Evolutionary conservation across 1,140 invertebrate species (phyloP), one percentile per base, ranked within the genome.

Genomic region (Druon quercuslanigerum): DNA sequence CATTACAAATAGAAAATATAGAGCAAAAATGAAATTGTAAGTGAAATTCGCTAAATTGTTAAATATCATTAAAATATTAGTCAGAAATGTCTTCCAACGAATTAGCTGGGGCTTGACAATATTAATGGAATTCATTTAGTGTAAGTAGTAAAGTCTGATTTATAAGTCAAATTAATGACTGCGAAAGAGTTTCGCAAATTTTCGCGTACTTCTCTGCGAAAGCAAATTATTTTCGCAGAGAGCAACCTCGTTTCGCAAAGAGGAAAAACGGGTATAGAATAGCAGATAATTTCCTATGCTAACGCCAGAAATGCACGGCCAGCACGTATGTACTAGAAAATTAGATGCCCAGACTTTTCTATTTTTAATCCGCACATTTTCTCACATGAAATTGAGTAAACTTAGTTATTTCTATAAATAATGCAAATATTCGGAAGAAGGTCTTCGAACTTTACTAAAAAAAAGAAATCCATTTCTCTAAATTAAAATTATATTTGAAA

Each of bases 111-210:
- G 14, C 25, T 33, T n/a, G 25, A 25, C 60, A 8, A 25, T 40
- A 66, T 40, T 66, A 40, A 66, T 66, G 60, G 60, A 40, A 66
- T 66, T 66, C 60, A 16, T 16, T 46, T 66, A 40, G 40, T 33
- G 33, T 14, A 66, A 66, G 60, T 40, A 40, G 25, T 66, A 66
- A 66, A 66, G 60, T 66, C 25, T 66, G 60, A 66, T 66, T 66
- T 66, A 66, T 66, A 40, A 33, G 16, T 40, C 12, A 66, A 66
- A 46, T 66, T 33, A 66, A 66, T 66, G 25, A 66, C 14, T 25
- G 60, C 57, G 14, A 16, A 66, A 66, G 60, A 66, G 33, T 66
- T 46, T 46, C 25, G 25, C 60, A 66, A 6, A 46, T 66, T 25
- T 12, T 66, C 60, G 25, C 60, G n/a, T 14, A 46, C 14, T 46